Evolutionary conservation across 2,113 vertebrate species (phyloP), one percentile per base, ranked within the genome.

Genomic region (Uria aalge): DNA sequence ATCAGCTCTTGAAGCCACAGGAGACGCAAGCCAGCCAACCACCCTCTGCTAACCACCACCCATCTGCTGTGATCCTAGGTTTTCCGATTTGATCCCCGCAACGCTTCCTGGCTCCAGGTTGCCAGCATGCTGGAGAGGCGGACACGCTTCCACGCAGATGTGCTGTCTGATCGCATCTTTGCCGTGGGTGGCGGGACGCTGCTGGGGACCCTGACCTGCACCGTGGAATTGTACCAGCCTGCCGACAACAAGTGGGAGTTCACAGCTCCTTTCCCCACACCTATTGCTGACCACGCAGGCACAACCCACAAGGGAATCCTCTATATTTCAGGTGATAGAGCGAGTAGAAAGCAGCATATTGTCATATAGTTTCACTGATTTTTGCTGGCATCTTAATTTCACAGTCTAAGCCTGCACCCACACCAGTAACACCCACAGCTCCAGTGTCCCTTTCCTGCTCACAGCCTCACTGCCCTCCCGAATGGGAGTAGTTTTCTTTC

Each of bases 271-370:
- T 87, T 95, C 67, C 97, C 97, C 1, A 5, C 9, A 8, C 91
- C 97, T 2, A 48, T 97, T 59, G 97, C 97, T 19, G 97, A 98
- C 43, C 97, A 97, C 0, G 79, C 96, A 6, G 96, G 97, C 36
- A 74, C 97, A 6, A 95, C 92, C 23, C 96, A 98, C 60, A 75
- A 71, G 67, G 97, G 96, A 73, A 97, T 98, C 64, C 90, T 98
- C 76, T 98, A 97, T 21, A 85, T 97, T 40, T 94, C 97, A 95
- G 96, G 97, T 97, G 69, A 94, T 2, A 18, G 8, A 64, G 38
- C 32, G 12, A 17, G 38, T 30, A 48, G 53, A 53, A 57, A 68
- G n/a, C n/a, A 69, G 43, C 16, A 2, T 13, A 11, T 64, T 86
- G 36, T 67, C 57, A 41, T 18, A 24, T 3, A 19, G 43, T 18